phyloP scores from a whole-genome alignment of 1,140 invertebrate genomes.

The Antheraea pernyi region DNA sequence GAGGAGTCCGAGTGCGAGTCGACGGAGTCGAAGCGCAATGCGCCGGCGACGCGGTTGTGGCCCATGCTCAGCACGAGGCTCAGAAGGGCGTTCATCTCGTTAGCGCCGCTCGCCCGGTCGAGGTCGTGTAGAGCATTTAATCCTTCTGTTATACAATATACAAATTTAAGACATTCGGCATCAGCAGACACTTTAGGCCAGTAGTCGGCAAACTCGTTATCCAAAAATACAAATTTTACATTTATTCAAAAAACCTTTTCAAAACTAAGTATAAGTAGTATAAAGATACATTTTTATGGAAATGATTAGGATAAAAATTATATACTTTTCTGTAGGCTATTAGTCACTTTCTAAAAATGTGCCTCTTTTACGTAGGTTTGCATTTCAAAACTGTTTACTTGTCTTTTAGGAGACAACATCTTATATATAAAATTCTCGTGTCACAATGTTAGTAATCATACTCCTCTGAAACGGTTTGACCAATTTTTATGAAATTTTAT shows the following conservation, averaged over 20 bases:
- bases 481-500: no score
- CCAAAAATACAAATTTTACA: neutral
- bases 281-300: no score
- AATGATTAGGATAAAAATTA: no score
- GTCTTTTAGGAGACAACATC: no score
- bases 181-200: neutral
- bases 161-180: neutral
- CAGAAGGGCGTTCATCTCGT: slow-evolving; percentile 76
- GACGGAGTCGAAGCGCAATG: slow-evolving; percentile 52
- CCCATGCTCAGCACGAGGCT: slow-evolving; percentile 73
- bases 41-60: slow-evolving; percentile 59
- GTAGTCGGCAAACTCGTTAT: neutral
- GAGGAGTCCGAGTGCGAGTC: slow-evolving; percentile 28
- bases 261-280: no score
- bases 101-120: slow-evolving; percentile 58
- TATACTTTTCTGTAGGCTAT: no score
- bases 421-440: no score
- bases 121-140: slow-evolving; percentile 68
- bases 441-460: no score
- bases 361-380: no score
- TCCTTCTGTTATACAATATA: slow-evolving; percentile 39
- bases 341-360: no score
- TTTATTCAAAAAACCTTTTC: neutral
- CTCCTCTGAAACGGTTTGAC: no score
- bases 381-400: no score